Base-by-base conservation (phyloP, 2,888 invertebrate species). In the Pediacus dermestoides region DNA sequence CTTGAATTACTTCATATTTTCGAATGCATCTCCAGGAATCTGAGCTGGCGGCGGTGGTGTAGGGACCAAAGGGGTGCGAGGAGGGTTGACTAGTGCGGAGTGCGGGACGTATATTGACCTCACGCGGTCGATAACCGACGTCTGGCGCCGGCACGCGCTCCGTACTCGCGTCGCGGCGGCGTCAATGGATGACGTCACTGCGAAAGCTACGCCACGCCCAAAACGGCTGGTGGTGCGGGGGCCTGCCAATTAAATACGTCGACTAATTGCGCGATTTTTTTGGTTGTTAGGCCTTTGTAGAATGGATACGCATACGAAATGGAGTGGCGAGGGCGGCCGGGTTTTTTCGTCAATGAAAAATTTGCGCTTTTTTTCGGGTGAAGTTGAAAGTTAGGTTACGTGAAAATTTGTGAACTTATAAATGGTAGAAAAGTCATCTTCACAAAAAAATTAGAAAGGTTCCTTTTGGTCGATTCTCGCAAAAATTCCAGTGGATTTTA, bases 101-200 rank as follows among this genome's bases (percentile, higher is more conserved):
- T n/a, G n/a, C n/a, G 48, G 50, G 44, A 45, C 30, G 44, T 42
- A 22, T 47, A 57, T 61, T 63, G 65, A 65, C 63, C 65, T 60
- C 58, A 50, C 28, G 52, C 53, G 60, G 53, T 54, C 56, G 56
- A 56, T 56, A 56, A 39, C 39, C 55, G 58, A 51, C 63, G 65
- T 62, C 64, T 61, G 63, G 63, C 64, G 63, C 58, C 61, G 61
- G 55, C 53, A 55, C 57, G 52, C 57, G 55, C 55, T 52, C 54
- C 48, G 53, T 49, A 55, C 52, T 53, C 54, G 57, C 64, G 61
- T 49, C 64, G 61, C 60, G 63, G 63, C 67, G 70, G 71, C 71
- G 73, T 74, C 73, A 74, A 74, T 74, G 74, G 70, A 67, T 74
- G 73, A 74, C 74, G 74, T 74, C 73, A 74, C 66, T 56, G 53